Percentiles rank a stretch among this genome's conserved stretches.
Conservation (phyloP, 2,888 invertebrate genomes). For the Dryobota labecula region DNA sequence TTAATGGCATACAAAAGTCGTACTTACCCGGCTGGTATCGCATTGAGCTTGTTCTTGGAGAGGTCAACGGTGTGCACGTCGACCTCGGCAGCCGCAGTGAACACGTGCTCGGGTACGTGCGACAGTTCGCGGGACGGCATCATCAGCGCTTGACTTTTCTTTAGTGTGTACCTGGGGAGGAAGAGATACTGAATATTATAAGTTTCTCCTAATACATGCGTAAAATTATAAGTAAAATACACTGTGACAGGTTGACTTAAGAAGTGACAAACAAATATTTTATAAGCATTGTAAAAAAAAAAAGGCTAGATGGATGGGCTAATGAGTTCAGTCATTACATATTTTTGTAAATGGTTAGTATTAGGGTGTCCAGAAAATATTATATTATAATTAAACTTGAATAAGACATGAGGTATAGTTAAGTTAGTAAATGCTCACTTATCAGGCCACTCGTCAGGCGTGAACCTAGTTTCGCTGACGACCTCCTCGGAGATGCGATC, state of each 20-base stretch:
- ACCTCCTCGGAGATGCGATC: slow-evolving; percentile 90
- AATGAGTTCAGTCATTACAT: neutral
- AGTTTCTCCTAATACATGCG: neutral
- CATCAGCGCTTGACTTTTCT: slow-evolving; percentile 90
- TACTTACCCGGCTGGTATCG: slow-evolving; percentile 92
- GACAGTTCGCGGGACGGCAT: slow-evolving; percentile 91
- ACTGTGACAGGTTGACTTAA: neutral
- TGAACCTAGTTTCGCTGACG: slow-evolving; percentile 78
- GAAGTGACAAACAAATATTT: neutral
- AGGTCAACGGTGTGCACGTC: slow-evolving; percentile 94
- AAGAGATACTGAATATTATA: neutral
- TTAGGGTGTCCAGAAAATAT: neutral
- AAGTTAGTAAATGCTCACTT: slow-evolving; percentile 82
- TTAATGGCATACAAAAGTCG: neutral
- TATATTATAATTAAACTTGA: too few relatives aligned
- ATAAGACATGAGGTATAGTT: too few relatives aligned
- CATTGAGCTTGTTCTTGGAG: slow-evolving; percentile 94
- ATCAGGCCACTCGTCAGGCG: slow-evolving; percentile 88
- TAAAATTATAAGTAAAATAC: neutral
- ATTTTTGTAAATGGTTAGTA: neutral
- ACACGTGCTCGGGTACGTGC: slow-evolving; percentile 93
- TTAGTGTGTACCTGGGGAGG: slow-evolving; percentile 81
- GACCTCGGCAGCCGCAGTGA: slow-evolving; percentile 93
- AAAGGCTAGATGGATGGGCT: too few relatives aligned
- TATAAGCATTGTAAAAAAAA: too few relatives aligned